Percentiles rank a stretch among this genome's conserved stretches.
These are phyloP conservation scores for Galerucella calmariensis DNA, from an alignment of 2,888 invertebrate genomes.

Conservation along the genomic window DNA sequence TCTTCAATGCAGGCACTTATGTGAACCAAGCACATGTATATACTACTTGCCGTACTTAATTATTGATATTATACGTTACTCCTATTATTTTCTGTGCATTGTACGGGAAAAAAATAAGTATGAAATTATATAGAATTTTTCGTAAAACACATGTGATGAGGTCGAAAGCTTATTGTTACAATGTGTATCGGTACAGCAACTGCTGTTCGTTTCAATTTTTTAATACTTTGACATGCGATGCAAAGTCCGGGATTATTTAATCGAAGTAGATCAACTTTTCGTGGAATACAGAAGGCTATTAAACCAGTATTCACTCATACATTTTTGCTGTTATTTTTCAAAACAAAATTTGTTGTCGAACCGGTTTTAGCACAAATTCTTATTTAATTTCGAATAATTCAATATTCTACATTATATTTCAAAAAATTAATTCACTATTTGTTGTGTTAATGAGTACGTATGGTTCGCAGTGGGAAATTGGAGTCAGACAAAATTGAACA, in stretches of 20 bases:
- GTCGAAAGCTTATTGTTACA: constrained; percentile 58
- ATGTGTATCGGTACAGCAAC: constrained; percentile 54
- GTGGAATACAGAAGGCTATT: constrained; percentile 16
- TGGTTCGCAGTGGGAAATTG: too few species aligned
- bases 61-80: constrained; percentile 65
- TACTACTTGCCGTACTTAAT: constrained; percentile 64
- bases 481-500: too few species aligned
- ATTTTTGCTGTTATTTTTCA: not conserved
- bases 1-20: constrained; percentile 55
- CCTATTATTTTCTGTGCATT: constrained; percentile 66
- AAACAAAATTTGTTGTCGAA: not conserved
- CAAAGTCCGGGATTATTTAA: constrained; percentile 31
- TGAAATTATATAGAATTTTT: constrained; percentile 65
- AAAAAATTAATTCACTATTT: too few species aligned
- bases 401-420: too few species aligned
- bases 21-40: constrained; percentile 64
- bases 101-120: constrained; percentile 64
- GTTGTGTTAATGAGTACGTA: too few species aligned
- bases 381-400: too few species aligned
- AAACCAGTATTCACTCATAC: not conserved
- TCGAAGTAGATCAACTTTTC: constrained; percentile 21
- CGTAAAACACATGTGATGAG: constrained; percentile 62
- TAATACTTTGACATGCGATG: constrained; percentile 55
- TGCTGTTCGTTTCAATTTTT: constrained; percentile 57
- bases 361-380: not conserved